Evolutionary conservation across 1,140 invertebrate species (phyloP).

Genomic region (Wasmannia auropunctata): DNA sequence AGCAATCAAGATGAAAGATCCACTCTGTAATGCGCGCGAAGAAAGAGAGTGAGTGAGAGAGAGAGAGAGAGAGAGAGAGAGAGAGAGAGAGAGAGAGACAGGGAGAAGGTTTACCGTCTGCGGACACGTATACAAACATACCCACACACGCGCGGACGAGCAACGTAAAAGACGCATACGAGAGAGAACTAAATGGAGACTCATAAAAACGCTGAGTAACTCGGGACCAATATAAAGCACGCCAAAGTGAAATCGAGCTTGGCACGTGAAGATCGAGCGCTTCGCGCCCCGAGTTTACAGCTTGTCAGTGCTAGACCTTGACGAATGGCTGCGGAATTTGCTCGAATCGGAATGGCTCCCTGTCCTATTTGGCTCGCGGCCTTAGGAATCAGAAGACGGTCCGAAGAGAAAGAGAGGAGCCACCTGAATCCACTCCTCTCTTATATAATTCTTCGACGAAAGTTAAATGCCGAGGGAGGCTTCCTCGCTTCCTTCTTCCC

Average conservation of each 20-base stretch:
- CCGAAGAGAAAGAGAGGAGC: background rate
- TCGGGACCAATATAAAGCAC: conserved; percentile 64
- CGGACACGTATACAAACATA: background rate
- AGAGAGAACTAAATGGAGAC: conserved; percentile 32
- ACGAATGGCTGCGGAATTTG: conserved; percentile 38
- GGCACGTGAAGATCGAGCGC: conserved; percentile 60
- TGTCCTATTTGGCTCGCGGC: conserved; percentile 40
- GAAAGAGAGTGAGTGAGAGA: background rate
- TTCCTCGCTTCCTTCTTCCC: background rate
- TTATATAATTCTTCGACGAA: background rate
- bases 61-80: background rate
- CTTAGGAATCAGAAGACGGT: conserved; percentile 21
- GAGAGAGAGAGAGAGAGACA: background rate
- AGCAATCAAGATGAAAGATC: conserved; percentile 42
- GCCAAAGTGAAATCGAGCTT: conserved; percentile 65
- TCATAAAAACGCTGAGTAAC: conserved; percentile 68
- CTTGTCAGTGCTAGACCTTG: conserved; percentile 23
- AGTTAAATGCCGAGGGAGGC: conserved; percentile 1
- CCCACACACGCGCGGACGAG: too few species aligned
- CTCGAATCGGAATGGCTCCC: conserved; percentile 24
- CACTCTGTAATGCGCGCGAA: background rate
- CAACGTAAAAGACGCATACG: background rate
- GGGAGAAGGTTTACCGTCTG: background rate
- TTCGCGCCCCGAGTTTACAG: conserved; percentile 55
- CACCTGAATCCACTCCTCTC: conserved; percentile 11